Base-by-base conservation (phyloP, 2,113 vertebrate species). In the Thunnus thynnus region DNA sequence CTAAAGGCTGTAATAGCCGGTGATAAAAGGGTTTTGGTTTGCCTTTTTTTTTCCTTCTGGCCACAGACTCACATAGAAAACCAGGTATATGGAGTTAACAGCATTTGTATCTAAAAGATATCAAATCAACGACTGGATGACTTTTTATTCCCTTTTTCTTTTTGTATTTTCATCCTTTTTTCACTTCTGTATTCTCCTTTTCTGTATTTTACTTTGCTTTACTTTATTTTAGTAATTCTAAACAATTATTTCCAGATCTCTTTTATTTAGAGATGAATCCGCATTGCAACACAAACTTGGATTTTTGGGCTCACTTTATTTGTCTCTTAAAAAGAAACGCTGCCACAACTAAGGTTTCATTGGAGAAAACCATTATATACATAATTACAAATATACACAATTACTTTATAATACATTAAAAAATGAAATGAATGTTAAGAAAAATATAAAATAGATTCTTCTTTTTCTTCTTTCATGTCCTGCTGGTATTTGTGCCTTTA, bases 1-100 rank as follows among this genome's bases (percentile, higher is more conserved):
- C 75, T 85, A 61, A 82, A 70, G 76, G 82, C 69, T 65, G 52
- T 72, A 72, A 89, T 72, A 63, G 30, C n/a, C 14, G 57, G 54
- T 77, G 56, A 81, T 78, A 57, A 82, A 76, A 56, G 50, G 52
- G 14, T 60, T 61, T 54, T 27, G 14, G 1, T 36, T 83, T 72
- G 1, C 13, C 13, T 74, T 60, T 58, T 3, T 46, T 32, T 72
- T 17, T 44, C 14, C 70, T 47, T 71, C 25, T 5, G n/a, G 27
- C 13, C 1, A 3, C 57, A 47, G 6, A 70, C 69, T 72, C 56
- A 51, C 2, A 50, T 70, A 6, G n/a, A 41, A 73, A 30, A 58
- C 20, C 11, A 25, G 13, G 4, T 58, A 5, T 47, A 17, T 30
- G 17, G 20, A 69, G 50, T 46, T 52, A 66, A 67, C 3, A 3